A percentile compares a stretch with the other conserved stretches of the same genome.
These are phyloP conservation scores for Acrocephalus arundinaceus DNA, from an alignment of 2,113 vertebrate species.

Conservation along the genomic window DNA sequence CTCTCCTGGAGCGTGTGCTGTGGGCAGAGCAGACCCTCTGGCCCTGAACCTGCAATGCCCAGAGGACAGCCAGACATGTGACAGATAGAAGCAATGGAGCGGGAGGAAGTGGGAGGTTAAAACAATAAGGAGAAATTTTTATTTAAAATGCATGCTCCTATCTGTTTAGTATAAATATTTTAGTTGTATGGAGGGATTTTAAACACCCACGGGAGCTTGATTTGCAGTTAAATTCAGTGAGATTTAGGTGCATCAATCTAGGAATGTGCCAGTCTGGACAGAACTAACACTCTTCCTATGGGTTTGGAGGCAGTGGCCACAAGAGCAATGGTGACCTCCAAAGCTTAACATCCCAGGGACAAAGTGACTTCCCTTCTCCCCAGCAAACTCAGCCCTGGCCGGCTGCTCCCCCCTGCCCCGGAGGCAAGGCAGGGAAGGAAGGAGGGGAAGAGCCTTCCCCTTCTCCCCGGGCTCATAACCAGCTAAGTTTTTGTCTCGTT, in stretches of 20 bases:
- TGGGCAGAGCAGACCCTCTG: not conserved
- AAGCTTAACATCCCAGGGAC: not conserved
- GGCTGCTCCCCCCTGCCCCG: not conserved
- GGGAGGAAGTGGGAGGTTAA: not conserved
- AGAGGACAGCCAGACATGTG: not conserved
- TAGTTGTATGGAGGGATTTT: not conserved
- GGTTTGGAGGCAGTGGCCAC: not conserved
- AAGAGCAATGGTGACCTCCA: not conserved
- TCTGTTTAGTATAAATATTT: not conserved
- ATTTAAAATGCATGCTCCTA: not conserved
- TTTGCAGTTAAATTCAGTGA: not conserved
- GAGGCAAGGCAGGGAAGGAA: not conserved
- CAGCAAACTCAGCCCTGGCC: accelerated
- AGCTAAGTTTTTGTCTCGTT: constrained; percentile 61
- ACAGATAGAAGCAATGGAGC: not conserved
- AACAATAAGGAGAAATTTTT: not conserved
- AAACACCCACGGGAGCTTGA: not conserved
- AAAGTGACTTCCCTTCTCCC: not conserved
- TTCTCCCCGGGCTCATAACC: not conserved
- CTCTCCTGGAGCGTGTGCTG: not conserved
- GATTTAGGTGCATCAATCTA: not conserved
- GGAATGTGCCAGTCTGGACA: not conserved
- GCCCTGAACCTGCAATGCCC: constrained; percentile 31
- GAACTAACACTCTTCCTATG: not conserved
- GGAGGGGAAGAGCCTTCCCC: not conserved